Conservation (phyloP, 2,888 invertebrate genomes). For the Margaritifera margaritifera region DNA sequence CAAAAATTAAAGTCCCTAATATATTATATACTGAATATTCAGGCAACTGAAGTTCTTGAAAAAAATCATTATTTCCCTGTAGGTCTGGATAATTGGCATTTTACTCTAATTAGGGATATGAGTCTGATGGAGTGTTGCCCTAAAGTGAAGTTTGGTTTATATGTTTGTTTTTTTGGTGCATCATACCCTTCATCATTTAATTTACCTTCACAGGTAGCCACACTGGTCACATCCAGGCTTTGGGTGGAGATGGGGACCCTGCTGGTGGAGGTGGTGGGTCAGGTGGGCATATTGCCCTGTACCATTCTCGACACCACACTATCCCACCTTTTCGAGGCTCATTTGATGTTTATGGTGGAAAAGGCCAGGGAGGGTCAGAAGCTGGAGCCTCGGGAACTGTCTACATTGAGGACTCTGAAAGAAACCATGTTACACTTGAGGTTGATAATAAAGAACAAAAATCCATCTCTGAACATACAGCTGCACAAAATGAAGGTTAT, state of each 20-base stretch:
- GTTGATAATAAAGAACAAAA: constrained; percentile 50
- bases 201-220: constrained; percentile 49
- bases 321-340: constrained; percentile 52
- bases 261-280: constrained; percentile 50
- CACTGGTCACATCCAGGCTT: constrained; percentile 57
- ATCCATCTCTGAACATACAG: constrained; percentile 38
- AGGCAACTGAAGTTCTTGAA: no score
- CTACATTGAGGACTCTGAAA: constrained; percentile 38
- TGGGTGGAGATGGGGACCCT: constrained; percentile 50
- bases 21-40: no score
- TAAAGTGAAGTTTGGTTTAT: no score
- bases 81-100: no score
- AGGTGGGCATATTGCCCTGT: constrained; percentile 58
- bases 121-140: no score
- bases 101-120: no score
- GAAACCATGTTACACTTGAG: constrained; percentile 29
- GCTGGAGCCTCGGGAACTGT: constrained; percentile 58
- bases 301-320: constrained; percentile 45
- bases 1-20: no score
- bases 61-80: no score
- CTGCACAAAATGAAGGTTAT: constrained; percentile 36
- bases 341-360: constrained; percentile 47
- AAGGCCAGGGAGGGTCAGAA: constrained; percentile 42
- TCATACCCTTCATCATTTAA: no score
- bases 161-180: no score